These are phyloP conservation scores for Sipha flava DNA, from an alignment of 1,140 invertebrate genomes.

Conservation along the genomic window DNA sequence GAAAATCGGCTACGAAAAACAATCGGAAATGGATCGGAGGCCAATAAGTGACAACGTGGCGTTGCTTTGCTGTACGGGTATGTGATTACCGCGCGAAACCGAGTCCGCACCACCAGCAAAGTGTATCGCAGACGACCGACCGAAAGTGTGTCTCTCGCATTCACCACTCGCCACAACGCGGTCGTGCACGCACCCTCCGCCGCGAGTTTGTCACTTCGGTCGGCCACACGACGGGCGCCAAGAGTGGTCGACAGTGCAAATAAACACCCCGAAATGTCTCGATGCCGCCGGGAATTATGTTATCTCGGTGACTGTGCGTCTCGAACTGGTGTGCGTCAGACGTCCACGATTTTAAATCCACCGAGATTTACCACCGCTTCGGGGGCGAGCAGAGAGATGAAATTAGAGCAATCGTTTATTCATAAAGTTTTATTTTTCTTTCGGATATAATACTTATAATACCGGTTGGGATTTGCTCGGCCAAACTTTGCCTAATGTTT, in stretches of 20 bases:
- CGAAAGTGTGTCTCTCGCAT: not conserved
- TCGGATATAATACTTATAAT: not conserved
- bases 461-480: not conserved
- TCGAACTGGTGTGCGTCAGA: not conserved
- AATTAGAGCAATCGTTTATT: not conserved
- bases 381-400: not conserved
- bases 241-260: not conserved
- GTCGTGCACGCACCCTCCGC: not conserved
- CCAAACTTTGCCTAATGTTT: not conserved
- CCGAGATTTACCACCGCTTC: not conserved
- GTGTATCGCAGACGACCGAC: not conserved
- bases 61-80: too few species aligned
- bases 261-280: not conserved
- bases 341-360: not conserved
- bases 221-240: not conserved
- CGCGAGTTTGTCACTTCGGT: not conserved
- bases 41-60: not conserved
- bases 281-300: not conserved
- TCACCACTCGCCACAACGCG: not conserved
- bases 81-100: not conserved
- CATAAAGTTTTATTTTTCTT: conserved; percentile 1
- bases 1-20: not conserved
- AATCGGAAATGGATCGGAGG: not conserved
- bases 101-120: not conserved
- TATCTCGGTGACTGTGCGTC: not conserved